These are phyloP conservation scores for Drosophila equinoxialis DNA, from an alignment of 1,140 invertebrate species.

Conservation along the genomic window DNA sequence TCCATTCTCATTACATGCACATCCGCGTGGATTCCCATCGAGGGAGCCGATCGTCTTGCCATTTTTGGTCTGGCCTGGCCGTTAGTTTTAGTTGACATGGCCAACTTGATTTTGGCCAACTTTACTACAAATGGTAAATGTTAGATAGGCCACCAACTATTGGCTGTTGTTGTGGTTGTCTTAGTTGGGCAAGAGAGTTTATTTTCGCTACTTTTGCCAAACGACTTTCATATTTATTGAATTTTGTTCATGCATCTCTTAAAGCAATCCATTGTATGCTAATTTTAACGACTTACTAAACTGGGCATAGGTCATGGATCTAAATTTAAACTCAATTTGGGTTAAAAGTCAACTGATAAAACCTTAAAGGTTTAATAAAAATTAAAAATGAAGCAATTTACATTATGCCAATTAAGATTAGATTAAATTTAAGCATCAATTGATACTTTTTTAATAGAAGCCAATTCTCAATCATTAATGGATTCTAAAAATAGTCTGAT, in stretches of 20 bases:
- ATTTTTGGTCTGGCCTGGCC: conserved; percentile 22
- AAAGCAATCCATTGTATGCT: conserved; percentile 45
- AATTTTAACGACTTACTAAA: conserved; percentile 20
- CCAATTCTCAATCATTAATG: no score
- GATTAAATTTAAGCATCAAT: no score
- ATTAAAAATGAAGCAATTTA: no score
- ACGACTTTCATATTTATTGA: conserved; percentile 64
- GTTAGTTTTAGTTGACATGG: conserved; percentile 39
- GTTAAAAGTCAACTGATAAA: no score
- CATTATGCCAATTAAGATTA: no score
- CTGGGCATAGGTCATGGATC: neutral
- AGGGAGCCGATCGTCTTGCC: conserved; percentile 3
- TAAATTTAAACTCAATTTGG: neutral
- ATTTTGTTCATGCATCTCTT: conserved; percentile 32
- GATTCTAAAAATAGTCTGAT: no score
- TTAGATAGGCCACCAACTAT: conserved; percentile 48
- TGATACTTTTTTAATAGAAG: no score
- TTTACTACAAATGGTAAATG: conserved; percentile 61
- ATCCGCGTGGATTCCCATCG: neutral
- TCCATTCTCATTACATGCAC: conserved; percentile 9
- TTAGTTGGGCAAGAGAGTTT: conserved; percentile 40
- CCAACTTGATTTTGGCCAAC: conserved; percentile 54
- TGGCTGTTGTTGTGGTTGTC: conserved; percentile 51
- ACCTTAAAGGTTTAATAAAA: no score
- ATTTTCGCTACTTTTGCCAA: conserved; percentile 21